These are phyloP conservation scores for Otolemur crassicaudatus DNA, from an alignment of 2,797 vertebrate species.

Conservation along the genomic window DNA sequence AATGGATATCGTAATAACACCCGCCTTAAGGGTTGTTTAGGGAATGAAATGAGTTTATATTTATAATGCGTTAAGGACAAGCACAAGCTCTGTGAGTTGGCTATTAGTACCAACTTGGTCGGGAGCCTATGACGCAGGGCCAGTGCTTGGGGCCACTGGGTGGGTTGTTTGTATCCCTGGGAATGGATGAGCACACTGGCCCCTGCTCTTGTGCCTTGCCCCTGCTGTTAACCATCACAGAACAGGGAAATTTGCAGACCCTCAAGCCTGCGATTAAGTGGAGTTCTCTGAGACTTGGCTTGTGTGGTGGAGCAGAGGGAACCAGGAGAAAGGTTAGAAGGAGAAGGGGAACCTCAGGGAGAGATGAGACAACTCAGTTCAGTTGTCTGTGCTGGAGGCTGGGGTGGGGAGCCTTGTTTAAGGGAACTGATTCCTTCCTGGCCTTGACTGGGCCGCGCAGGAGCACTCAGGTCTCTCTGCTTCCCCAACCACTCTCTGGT, in stretches of 20 bases:
- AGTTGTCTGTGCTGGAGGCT: neutral
- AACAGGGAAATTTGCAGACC: neutral
- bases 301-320: neutral
- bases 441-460: neutral
- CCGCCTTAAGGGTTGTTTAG: neutral
- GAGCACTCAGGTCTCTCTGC: neutral
- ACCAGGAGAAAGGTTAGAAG: neutral
- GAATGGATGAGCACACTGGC: neutral
- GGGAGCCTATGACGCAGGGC: neutral
- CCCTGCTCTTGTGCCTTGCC: neutral
- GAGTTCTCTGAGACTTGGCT: neutral
- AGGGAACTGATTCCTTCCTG: neutral
- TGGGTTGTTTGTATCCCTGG: neutral
- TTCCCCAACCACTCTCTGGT: neutral
- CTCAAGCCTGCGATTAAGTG: rapidly evolving
- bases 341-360: neutral
- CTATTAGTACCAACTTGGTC: neutral
- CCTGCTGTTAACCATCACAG: too few relatives aligned
- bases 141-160: neutral
- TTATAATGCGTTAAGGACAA: neutral
- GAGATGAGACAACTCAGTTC: neutral
- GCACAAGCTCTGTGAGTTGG: neutral
- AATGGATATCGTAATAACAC: neutral
- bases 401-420: neutral
- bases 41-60: neutral